These are phyloP conservation scores for Drymodes brunneopygia DNA, from an alignment of 2,113 vertebrate species.

Conservation along the genomic window DNA sequence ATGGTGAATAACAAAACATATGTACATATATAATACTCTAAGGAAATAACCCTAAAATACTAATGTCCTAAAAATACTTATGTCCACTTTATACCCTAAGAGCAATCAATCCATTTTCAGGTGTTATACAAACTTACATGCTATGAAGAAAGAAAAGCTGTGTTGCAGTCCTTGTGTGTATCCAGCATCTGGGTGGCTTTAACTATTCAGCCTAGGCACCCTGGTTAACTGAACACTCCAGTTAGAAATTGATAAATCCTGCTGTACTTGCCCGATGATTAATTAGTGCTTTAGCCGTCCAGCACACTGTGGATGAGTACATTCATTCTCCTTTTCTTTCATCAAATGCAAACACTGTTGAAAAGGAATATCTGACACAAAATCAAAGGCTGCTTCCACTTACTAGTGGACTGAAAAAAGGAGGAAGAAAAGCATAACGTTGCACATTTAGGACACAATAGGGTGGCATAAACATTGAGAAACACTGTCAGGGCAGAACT, in stretches of 20 bases:
- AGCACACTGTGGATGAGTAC: not conserved
- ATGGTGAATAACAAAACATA: not conserved
- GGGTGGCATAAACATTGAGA: not conserved
- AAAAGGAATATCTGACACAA: conserved; percentile 23
- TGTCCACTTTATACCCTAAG: not conserved
- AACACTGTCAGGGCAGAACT: not conserved
- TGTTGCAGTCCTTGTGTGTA: not conserved
- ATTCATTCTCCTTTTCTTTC: not conserved
- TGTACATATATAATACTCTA: not conserved
- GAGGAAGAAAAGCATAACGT: not conserved
- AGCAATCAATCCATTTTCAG: not conserved
- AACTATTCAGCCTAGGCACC: not conserved
- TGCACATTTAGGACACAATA: not conserved
- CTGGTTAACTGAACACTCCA: not conserved
- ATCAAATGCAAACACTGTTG: not conserved
- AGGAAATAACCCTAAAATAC: not conserved
- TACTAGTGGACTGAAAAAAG: not conserved
- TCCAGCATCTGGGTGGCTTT: not conserved
- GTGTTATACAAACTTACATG: not conserved
- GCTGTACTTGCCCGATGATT: not conserved
- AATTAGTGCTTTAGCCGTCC: not conserved
- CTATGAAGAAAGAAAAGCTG: not conserved
- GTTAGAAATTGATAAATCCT: not conserved
- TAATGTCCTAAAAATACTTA: not conserved
- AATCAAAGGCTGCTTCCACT: not conserved